Evolutionary conservation across 2,113 vertebrate genomes (phyloP).

Genomic region (Calyptommatus sinebrachiatus): DNA sequence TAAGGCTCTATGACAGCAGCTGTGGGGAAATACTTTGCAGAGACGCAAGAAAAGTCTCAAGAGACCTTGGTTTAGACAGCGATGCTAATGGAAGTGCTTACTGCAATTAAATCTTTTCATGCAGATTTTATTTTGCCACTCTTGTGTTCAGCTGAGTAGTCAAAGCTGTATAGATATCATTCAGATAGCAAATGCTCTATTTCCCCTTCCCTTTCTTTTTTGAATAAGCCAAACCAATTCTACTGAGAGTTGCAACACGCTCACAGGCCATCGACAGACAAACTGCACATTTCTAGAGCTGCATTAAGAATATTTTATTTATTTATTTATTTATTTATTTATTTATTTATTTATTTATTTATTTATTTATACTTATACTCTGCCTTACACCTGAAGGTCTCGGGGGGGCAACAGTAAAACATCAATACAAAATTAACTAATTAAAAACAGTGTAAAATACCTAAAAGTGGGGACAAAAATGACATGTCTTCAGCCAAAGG

Average conservation of each 20-base stretch:
- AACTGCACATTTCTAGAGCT: not conserved
- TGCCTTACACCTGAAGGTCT: no score
- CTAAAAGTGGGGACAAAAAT: no score
- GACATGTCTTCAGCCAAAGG: no score
- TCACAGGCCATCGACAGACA: slow-evolving; percentile 4
- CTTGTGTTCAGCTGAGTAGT: slow-evolving; percentile 40
- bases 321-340: no score
- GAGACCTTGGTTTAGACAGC: slow-evolving; percentile 34
- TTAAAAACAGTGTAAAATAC: no score
- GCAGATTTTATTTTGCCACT: slow-evolving; percentile 33
- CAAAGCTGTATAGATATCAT: slow-evolving; percentile 19
- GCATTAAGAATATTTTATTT: not conserved
- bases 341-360: no score
- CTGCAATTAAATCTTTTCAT: slow-evolving; percentile 35
- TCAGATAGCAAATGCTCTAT: slow-evolving; percentile 21
- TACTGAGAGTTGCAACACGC: not conserved
- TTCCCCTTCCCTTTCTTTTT: not conserved
- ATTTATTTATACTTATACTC: no score
- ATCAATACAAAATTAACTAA: no score
- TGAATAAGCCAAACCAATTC: slow-evolving; percentile 33
- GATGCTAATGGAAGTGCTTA: slow-evolving; percentile 33
- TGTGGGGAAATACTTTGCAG: slow-evolving; percentile 24
- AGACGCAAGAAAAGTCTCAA: slow-evolving; percentile 20
- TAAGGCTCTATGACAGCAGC: not conserved
- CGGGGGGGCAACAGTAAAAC: no score